Conservation (phyloP, 2,888 invertebrate species). For the Pollenia labialis region DNA sequence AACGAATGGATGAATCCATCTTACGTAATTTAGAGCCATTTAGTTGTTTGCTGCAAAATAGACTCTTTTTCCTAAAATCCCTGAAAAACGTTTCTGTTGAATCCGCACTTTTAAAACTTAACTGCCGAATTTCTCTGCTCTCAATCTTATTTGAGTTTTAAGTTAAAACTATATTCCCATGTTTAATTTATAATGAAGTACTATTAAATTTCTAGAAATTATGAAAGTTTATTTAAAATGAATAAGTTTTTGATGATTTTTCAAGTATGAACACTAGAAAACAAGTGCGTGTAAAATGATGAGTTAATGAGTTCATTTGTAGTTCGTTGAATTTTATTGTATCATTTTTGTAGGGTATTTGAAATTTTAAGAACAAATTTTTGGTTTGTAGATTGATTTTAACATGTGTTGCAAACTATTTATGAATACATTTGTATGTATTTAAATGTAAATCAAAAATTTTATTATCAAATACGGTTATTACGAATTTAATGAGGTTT, state of each 20-base stretch:
- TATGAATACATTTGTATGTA: slow-evolving; percentile 9
- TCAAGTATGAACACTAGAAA: neutral
- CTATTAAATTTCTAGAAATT: neutral
- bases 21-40: too few relatives aligned
- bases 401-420: slow-evolving; percentile 38
- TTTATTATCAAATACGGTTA: neutral
- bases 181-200: too few relatives aligned
- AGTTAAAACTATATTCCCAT: too few relatives aligned
- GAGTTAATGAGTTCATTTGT: slow-evolving; percentile 34
- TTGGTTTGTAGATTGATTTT: slow-evolving; percentile 26
- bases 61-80: too few relatives aligned
- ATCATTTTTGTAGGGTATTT: neutral
- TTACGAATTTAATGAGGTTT: too few relatives aligned
- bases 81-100: too few relatives aligned
- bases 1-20: too few relatives aligned
- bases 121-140: too few relatives aligned
- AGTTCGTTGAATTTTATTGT: slow-evolving; percentile 17
- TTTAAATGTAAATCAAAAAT: slow-evolving; percentile 10
- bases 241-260: neutral
- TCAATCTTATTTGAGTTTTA: too few relatives aligned
- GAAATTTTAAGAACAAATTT: neutral
- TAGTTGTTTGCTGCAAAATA: too few relatives aligned
- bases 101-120: too few relatives aligned
- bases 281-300: slow-evolving; percentile 52
- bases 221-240: neutral